phyloP scores from a whole-genome alignment of 2,888 invertebrate species.

The Tanaodytes sp. region DNA sequence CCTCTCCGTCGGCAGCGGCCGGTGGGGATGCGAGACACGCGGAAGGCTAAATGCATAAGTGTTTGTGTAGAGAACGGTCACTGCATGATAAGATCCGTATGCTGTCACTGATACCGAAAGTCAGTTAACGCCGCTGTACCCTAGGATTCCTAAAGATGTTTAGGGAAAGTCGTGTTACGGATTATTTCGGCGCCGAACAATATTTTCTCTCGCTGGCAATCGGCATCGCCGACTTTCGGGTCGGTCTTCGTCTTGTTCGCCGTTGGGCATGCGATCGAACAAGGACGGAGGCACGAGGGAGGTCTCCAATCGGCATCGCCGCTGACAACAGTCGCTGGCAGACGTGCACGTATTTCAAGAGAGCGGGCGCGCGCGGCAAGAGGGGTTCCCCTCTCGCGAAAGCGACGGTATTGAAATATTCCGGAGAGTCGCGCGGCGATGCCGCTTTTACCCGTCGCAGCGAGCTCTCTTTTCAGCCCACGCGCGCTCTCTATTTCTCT shows the following conservation, averaged over 20 bases:
- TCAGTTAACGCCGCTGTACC: no score
- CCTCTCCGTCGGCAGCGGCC: no score
- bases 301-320: constrained; percentile 21
- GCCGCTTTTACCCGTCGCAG: constrained; percentile 62
- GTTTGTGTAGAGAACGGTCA: no score
- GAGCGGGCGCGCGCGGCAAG: constrained; percentile 26
- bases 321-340: constrained; percentile 29
- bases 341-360: constrained; percentile 28
- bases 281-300: constrained; percentile 29
- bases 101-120: no score
- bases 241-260: not conserved
- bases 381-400: constrained; percentile 52
- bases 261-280: no score
- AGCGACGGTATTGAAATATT: constrained; percentile 65
- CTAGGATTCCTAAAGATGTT: no score
- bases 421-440: constrained; percentile 65
- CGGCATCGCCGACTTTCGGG: constrained; percentile 4
- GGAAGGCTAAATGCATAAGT: no score
- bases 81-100: no score
- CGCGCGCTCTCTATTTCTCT: constrained; percentile 36
- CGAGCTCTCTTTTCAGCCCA: constrained; percentile 46
- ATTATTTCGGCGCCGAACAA: not conserved
- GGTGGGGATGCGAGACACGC: no score
- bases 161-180: not conserved
- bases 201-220: no score